Evolutionary conservation across 2,113 vertebrate genomes (phyloP).

Genomic region (Panurus biarmicus): DNA sequence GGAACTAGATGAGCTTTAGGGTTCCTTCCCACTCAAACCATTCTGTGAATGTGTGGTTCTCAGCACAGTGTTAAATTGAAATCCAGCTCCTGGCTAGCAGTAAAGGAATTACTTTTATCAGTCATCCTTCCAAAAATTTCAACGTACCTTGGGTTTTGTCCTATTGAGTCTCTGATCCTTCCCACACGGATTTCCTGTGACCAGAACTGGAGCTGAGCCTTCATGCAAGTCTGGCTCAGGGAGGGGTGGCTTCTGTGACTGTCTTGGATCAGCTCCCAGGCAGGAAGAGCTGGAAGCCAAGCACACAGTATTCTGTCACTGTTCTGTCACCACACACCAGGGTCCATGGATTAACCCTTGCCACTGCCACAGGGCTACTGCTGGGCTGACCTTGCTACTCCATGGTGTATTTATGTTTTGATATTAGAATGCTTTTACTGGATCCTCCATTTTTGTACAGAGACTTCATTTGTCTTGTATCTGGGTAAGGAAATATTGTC

Average conservation of each 20-base stretch:
- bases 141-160: neutral
- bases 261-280: neutral
- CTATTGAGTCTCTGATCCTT: neutral
- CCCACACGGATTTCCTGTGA: neutral
- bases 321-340: neutral
- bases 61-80: neutral
- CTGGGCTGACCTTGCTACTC: neutral
- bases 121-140: neutral
- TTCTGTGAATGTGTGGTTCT: neutral
- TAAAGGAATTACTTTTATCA: neutral
- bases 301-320: neutral
- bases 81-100: neutral
- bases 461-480: neutral
- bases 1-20: neutral
- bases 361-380: neutral
- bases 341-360: neutral
- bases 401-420: neutral
- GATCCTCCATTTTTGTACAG: neutral
- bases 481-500: neutral
- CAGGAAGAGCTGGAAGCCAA: conserved; percentile 3
- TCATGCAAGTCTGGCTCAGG: neutral
- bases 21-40: neutral
- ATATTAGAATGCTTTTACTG: neutral
- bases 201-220: neutral
- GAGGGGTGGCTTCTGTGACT: neutral